Base-by-base conservation (phyloP, 2,113 vertebrate species). In the Pycnonotus jocosus region DNA sequence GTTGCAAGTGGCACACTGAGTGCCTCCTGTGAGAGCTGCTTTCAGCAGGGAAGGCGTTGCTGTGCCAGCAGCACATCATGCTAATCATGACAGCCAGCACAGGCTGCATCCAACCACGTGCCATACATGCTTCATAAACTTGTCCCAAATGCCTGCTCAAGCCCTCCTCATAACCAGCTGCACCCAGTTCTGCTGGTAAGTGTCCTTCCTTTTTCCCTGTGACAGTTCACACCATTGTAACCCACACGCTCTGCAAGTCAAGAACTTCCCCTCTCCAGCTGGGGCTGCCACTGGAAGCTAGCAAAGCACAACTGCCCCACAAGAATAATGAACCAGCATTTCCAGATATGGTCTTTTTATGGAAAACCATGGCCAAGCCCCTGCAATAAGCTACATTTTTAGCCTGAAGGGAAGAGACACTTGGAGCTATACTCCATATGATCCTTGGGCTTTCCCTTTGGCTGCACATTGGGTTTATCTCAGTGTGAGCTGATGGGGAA, bases 61-160 rank as follows among this genome's bases (percentile, higher is more conserved):
- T 80, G 60, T 57, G 85, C 92, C 87, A 95, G 91, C 81, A 91
- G 87, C 93, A 64, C 90, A 56, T 78, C 81, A 23, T 11, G 35
- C 65, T 88, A 37, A 80, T 13, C 62, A 35, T 13, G 79, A 82
- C 93, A 90, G 92, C 62, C 68, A n/a, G 81, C 81, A 61, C 58
- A 48, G 10, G 37, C 58, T 17, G 44, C 28, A 57, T 9, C 40
- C 5, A 2, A 64, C 42, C 16, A 21, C 68, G 22, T 3, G 6
- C 38, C 62, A 54, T 13, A 19, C 51, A 8, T 33, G 78, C 13
- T 58, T 42, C 68, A 68, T 17, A 8, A 65, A 18, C 18, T 15
- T 73, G 47, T 58, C 92, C 76, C 78, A 90, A 10, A 42, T 54
- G 69, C 73, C 66, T 86, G 77, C 73, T 44, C 48, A 10, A 86